phyloP scores from a whole-genome alignment of 1,140 invertebrate species.

The Temnothorax longispinosus region DNA sequence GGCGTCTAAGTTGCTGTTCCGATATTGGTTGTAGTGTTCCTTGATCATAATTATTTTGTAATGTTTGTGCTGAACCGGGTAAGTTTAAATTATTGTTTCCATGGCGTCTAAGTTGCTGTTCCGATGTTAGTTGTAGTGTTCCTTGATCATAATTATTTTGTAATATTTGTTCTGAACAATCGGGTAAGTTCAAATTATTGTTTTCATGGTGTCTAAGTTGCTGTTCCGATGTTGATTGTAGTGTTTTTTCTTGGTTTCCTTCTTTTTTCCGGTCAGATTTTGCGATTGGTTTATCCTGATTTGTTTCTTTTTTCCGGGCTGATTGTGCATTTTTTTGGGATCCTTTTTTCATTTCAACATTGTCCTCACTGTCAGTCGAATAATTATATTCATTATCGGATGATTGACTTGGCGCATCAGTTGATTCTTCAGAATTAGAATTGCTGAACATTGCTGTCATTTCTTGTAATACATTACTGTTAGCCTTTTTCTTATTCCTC shows the following conservation, averaged over 20 bases:
- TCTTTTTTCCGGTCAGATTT: no score
- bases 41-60: no score
- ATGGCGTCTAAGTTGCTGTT: no score
- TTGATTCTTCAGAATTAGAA: background rate
- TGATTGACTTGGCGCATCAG: background rate
- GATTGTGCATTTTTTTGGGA: background rate
- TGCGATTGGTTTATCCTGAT: background rate
- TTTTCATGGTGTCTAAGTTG: background rate
- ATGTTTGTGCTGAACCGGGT: no score
- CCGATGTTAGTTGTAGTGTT: background rate
- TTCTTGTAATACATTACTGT: background rate
- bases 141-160: background rate
- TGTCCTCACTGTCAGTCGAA: background rate
- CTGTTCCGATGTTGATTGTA: constrained; percentile 1
- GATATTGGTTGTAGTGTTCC: no score
- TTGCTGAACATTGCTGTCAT: background rate
- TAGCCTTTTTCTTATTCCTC: background rate
- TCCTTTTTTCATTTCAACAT: background rate
- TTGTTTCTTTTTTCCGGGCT: background rate
- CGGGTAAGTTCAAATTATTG: background rate
- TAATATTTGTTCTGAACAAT: background rate
- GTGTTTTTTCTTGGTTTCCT: background rate
- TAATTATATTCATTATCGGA: background rate
- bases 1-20: background rate
- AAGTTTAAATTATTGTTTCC: no score